Evolutionary conservation across 2,113 vertebrate genomes (phyloP), one percentile per base, ranked within the genome.

Genomic region (Nesogale talazaci): DNA sequence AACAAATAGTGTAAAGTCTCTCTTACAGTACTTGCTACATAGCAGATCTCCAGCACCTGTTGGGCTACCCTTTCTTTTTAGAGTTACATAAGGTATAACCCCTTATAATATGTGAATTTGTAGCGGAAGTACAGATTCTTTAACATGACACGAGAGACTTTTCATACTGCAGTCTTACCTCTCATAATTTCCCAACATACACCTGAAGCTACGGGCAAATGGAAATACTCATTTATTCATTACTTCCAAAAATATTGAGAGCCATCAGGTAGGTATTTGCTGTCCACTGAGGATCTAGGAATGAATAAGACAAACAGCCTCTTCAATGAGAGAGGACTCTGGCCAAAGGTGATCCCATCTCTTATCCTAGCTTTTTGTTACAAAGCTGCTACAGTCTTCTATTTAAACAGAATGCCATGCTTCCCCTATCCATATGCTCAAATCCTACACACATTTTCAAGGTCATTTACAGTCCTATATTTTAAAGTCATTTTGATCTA

Each of bases 381-480:
- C 14, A 10, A 67, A 65, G 31, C 78, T 83, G 23, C 36, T 83
- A 75, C 2, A 5, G 31, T 42, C 31, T 79, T 34, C 52, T 75
- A 86, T 70, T 89, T 72, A 81, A 2, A 29, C 1, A 57, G 34
- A 90, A 78, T 89, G 22, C 9, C 25, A 27, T 10, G 2, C 1
- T 38, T 23, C 2, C 29, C 89, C 59, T 61, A 25, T 84, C 63
- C 79, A 20, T 89, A 77, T 75, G 20, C 75, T 94, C 29, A 93
- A 75, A 93, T 81, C n/a, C 46, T 46, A n/a, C 1, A 77, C 6
- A 59, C 10, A 52, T 31, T 86, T 83, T 65, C 59, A 80, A 93
- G 63, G 75, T 95, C 57, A 88, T 78, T 91, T 94, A 92, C 86
- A 93, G 46, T 95, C 74, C 46, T 79, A 83, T 6, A 77, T 46